Percentiles rank a stretch among this genome's conserved stretches.
Conservation (phyloP, 2,888 invertebrate species). For the Oxystoma pomonae region DNA sequence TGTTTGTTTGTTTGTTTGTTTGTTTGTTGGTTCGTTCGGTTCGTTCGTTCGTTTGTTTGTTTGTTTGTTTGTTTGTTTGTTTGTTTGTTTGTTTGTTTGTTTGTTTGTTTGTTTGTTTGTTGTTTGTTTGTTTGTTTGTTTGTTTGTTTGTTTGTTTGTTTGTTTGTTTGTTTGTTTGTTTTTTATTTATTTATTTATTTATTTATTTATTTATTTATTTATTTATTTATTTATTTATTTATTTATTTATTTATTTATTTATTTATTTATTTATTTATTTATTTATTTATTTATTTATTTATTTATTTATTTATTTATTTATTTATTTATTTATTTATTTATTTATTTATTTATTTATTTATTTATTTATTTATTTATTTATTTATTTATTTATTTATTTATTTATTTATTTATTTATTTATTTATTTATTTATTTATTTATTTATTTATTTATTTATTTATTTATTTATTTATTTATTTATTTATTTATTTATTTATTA, state of each 20-base stretch:
- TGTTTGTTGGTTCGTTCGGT: background rate
- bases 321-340: background rate
- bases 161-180: background rate
- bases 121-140: background rate
- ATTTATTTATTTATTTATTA: background rate
- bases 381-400: background rate
- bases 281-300: background rate
- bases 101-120: background rate
- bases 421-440: background rate
- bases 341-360: background rate
- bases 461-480: background rate
- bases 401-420: background rate
- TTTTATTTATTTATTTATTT: background rate
- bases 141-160: background rate
- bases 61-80: background rate
- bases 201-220: background rate
- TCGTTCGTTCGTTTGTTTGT: background rate
- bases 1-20: conserved; percentile 2
- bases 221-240: background rate
- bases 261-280: background rate
- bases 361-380: background rate
- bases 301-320: background rate
- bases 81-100: background rate
- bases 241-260: background rate
- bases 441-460: background rate